A percentile compares a stretch with the other conserved stretches of the same genome.
phyloP scores from a whole-genome alignment of 2,797 vertebrate species.

The Lepus townsendii region DNA sequence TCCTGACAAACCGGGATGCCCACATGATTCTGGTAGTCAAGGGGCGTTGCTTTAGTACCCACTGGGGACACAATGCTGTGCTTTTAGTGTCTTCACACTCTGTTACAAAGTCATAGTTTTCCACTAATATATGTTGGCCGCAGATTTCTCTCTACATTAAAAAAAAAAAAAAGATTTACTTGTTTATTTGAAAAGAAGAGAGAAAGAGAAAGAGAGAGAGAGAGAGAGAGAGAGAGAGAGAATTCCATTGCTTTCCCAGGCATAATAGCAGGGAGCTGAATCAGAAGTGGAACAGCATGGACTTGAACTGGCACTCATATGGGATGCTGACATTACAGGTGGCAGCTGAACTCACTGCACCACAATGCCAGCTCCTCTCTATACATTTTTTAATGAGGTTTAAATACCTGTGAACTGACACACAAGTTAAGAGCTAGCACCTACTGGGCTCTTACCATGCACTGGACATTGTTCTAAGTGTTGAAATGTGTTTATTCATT shows the following conservation, averaged over 20 bases:
- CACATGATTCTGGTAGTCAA: neutral
- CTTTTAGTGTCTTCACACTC: neutral
- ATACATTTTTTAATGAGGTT: neutral
- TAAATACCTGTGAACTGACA: neutral
- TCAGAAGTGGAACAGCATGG: no score
- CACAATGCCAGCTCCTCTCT: no score
- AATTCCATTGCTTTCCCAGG: no score
- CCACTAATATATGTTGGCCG: neutral
- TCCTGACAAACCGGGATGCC: neutral
- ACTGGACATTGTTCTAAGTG: neutral
- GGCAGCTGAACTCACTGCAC: no score
- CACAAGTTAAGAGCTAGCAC: neutral
- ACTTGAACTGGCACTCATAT: no score
- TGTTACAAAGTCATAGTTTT: neutral
- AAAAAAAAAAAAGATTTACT: no score
- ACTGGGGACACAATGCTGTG: neutral
- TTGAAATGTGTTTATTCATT: neutral
- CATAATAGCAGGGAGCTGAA: no score
- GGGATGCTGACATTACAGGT: no score
- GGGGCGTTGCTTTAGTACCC: neutral
- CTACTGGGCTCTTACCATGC: neutral
- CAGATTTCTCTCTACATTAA: neutral
- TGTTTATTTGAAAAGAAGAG: no score
- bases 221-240: no score
- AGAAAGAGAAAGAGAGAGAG: no score